Evolutionary conservation across 2,113 vertebrate genomes (phyloP), one percentile per base, ranked within the genome.

Genomic region (Urocynchramus pylzowi): DNA sequence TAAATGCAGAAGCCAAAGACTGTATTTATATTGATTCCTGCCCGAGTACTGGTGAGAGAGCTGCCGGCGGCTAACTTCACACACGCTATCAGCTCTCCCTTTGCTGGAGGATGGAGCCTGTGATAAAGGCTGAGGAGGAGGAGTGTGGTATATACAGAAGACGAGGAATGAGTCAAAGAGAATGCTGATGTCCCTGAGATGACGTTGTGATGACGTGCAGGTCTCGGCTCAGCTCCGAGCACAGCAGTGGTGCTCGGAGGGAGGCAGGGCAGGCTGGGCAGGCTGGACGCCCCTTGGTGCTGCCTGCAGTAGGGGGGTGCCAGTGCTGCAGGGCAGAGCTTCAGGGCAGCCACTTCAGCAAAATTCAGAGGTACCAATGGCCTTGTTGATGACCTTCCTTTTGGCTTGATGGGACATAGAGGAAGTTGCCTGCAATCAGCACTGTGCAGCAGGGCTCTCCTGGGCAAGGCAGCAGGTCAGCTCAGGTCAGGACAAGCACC

Each of bases 211-310:
- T 1, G 7, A 63, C 7, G 15, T 39, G 60, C 73, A 60, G 69
- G 39, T 71, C 89, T 82, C 4, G 22, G 47, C 44, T 87, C 76
- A 94, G 54, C 69, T 61, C 19, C 9, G 15, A 65, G 47, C 1
- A 1, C 6, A 7, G 33, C n/a, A n/a, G 0, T 8, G 80, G 44
- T 14, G 52, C 68, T 28, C 1, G 17, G 78, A 57, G 4, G 26
- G 31, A 53, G 56, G 28, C 1, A 42, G 54, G 70, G 53, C 70
- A 67, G 26, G 4, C 0, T 0, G 28, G 39, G 16, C 2, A 6
- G 19, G 37, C 44, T 13, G 47, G 56, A 15, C 31, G 16, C 35
- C 21, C 39, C 45, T 13, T 39, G 57, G 1, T 60, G 53, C 49
- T 84, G 59, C 33, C 60, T 20, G 59, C 42, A 23, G 13, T 7